Conservation (phyloP, 2,888 invertebrate genomes). For the Cephus sareptanus region DNA sequence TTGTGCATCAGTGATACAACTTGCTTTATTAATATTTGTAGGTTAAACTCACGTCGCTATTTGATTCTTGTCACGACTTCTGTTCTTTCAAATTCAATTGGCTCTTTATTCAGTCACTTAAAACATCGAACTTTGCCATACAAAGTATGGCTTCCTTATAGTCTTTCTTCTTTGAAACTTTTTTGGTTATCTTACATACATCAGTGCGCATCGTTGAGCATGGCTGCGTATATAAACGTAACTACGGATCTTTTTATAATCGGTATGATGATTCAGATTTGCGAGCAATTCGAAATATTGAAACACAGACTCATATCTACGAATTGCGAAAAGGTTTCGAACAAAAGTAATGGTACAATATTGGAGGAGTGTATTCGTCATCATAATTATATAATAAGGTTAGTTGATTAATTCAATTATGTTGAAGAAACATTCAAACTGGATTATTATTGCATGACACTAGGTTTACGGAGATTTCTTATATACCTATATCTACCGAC, state of each 20-base stretch:
- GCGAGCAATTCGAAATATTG: conserved; percentile 50
- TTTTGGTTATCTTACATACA: conserved; percentile 28
- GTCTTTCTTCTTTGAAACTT: conserved; percentile 17
- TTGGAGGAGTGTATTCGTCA: conserved; percentile 21
- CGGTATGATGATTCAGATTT: conserved; percentile 23
- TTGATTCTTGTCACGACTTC: too few species aligned
- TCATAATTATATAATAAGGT: conserved; percentile 28
- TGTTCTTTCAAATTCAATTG: background rate
- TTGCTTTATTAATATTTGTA: too few species aligned
- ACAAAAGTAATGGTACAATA: conserved; percentile 8
- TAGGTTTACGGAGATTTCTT: too few species aligned
- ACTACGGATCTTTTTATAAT: conserved; percentile 18
- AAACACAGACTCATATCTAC: conserved; percentile 32
- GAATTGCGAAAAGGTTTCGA: background rate
- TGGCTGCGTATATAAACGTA: conserved; percentile 10
- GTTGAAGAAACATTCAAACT: too few species aligned
- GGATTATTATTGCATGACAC: background rate
- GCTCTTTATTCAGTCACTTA: conserved; percentile 24
- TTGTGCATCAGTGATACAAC: too few species aligned
- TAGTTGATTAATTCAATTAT: background rate
- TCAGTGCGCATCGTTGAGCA: conserved; percentile 19
- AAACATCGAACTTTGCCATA: conserved; percentile 27
- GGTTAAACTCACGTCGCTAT: too few species aligned
- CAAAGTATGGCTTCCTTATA: conserved; percentile 36
- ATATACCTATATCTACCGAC: too few species aligned